These are phyloP conservation scores for Pseudeuparius sepicola DNA, from an alignment of 2,888 invertebrate species.

Conservation along the genomic window DNA sequence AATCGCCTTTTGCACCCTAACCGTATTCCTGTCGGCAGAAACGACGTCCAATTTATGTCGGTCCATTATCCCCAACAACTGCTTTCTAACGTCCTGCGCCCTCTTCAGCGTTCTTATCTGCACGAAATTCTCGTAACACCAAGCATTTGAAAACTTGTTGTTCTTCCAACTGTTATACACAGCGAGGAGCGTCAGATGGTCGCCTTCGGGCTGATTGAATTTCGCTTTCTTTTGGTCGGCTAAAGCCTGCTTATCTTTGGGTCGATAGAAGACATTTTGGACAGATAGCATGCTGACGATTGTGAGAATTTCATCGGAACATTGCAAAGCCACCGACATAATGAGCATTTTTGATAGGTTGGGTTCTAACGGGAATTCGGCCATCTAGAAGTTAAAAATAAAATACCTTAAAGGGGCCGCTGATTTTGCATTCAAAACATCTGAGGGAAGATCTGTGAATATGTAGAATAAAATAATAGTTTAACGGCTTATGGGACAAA, in stretches of 20 bases:
- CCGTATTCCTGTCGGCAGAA: conserved; percentile 91
- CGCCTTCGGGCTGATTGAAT: conserved; percentile 98
- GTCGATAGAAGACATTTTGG: conserved; percentile 95
- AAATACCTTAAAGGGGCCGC: no score
- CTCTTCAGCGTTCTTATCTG: conserved; percentile 94
- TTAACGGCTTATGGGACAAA: no score
- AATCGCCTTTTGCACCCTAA: conserved; percentile 93
- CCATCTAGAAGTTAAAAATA: conserved; percentile 64
- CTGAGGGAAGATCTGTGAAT: no score
- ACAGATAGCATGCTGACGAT: conserved; percentile 99
- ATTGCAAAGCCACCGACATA: conserved; percentile 96
- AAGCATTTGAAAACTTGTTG: conserved; percentile 96
- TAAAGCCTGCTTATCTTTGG: conserved; percentile 90
- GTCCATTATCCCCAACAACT: conserved; percentile 95
- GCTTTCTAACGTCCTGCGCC: conserved; percentile 96
- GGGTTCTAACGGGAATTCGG: conserved; percentile 97
- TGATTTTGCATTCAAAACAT: no score
- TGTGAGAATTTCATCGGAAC: conserved; percentile 96
- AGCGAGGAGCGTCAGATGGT: conserved; percentile 92
- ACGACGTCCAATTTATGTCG: conserved; percentile 95
- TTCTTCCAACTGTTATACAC: conserved; percentile 99
- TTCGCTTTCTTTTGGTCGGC: conserved; percentile 99
- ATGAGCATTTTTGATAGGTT: conserved; percentile 97
- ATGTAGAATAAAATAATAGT: conserved; percentile 58
- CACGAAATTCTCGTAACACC: conserved; percentile 99